These are phyloP conservation scores for Erinaceus europaeus DNA, from an alignment of 2,113 vertebrate species.

Conservation along the genomic window DNA sequence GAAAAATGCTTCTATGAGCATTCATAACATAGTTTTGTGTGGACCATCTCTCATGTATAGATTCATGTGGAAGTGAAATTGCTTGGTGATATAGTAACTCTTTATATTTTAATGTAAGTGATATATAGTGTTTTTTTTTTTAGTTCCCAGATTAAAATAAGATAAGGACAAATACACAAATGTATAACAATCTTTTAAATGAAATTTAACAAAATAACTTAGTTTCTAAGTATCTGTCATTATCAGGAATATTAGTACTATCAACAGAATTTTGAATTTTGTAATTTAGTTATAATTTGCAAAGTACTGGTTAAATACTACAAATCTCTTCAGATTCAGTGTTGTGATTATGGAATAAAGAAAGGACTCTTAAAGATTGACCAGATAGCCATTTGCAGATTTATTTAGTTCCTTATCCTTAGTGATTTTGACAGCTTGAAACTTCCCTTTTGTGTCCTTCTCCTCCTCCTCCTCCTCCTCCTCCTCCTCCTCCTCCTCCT, in stretches of 20 bases:
- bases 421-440: background rate
- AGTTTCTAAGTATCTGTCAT: background rate
- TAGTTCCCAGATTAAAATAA: slow-evolving; percentile 2
- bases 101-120: slow-evolving; percentile 27
- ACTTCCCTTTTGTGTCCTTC: background rate
- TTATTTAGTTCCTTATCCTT: background rate
- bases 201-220: background rate
- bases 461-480: background rate
- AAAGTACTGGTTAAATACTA: background rate
- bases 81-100: background rate
- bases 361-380: background rate
- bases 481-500: background rate
- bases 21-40: background rate
- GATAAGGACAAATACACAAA: background rate
- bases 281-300: background rate
- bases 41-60: background rate
- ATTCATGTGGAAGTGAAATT: background rate
- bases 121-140: slow-evolving; percentile 27
- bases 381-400: background rate
- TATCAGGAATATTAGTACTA: background rate
- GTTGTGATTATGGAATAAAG: background rate
- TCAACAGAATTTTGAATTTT: background rate
- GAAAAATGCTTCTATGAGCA: background rate
- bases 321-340: background rate
- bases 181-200: slow-evolving; percentile 8